A percentile compares a stretch with the other conserved stretches of the same genome.
Evolutionary conservation across 2,888 invertebrate genomes (phyloP).

Genomic region (Dynastes maya): DNA sequence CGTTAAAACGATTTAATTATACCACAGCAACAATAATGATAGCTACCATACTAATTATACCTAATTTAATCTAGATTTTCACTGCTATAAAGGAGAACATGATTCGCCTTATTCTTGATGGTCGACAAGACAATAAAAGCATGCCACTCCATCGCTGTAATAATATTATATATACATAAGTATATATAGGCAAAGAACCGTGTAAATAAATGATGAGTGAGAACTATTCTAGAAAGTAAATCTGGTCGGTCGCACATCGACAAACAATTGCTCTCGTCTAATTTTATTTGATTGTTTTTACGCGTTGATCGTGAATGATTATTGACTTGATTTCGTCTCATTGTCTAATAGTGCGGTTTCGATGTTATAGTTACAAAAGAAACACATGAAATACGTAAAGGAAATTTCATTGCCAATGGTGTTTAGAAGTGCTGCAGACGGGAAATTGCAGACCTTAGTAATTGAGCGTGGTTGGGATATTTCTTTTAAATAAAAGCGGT

Average conservation of each 20-base stretch:
- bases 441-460: no score
- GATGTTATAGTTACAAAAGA: not conserved
- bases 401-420: not conserved
- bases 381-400: not conserved
- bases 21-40: not conserved
- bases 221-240: slow-evolving; percentile 39
- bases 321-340: not conserved
- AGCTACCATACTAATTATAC: not conserved
- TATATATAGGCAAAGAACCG: slow-evolving; percentile 15
- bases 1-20: not conserved
- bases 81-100: not conserved
- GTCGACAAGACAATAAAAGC: slow-evolving; percentile 10
- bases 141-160: slow-evolving; percentile 3
- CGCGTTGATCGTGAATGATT: not conserved
- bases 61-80: not conserved
- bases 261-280: slow-evolving; percentile 34
- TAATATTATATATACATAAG: not conserved
- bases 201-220: slow-evolving; percentile 35
- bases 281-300: slow-evolving; percentile 32
- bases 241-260: slow-evolving; percentile 35
- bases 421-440: no score
- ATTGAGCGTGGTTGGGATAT: no score
- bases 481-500: no score
- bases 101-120: slow-evolving; percentile 7
- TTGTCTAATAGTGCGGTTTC: not conserved